These are phyloP conservation scores for Marmota monax DNA, from an alignment of 2,113 vertebrate genomes.

Conservation along the genomic window DNA sequence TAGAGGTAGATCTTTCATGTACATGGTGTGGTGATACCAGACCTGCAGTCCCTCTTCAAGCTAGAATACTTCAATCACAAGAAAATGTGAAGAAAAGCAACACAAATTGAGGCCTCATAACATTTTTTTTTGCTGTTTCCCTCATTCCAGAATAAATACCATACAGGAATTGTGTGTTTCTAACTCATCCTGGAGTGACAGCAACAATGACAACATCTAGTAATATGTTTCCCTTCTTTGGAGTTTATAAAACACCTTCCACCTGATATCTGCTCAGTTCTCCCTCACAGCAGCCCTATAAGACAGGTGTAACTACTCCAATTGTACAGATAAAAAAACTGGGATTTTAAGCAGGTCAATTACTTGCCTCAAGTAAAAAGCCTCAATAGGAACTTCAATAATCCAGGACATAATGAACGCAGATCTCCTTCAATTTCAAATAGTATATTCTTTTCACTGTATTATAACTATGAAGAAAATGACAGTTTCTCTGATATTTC, in stretches of 20 bases:
- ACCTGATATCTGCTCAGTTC: neutral
- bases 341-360: neutral
- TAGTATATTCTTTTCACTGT: neutral
- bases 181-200: neutral
- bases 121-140: neutral
- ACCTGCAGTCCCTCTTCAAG: neutral
- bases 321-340: conserved; percentile 26
- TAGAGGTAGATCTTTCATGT: neutral
- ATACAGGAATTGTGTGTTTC: neutral
- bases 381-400: neutral
- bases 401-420: neutral
- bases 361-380: conserved; percentile 48
- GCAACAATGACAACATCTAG: neutral
- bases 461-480: neutral
- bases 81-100: conserved; percentile 38
- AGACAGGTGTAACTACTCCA: neutral
- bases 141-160: neutral
- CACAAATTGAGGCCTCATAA: neutral
- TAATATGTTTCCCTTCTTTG: neutral
- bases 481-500: conserved; percentile 47
- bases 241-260: neutral
- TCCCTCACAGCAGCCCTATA: neutral
- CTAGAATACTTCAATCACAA: neutral
- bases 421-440: conserved; percentile 30
- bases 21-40: neutral